Base-by-base conservation (phyloP, 2,888 invertebrate genomes). In the Tenthredo scrophulariae region DNA sequence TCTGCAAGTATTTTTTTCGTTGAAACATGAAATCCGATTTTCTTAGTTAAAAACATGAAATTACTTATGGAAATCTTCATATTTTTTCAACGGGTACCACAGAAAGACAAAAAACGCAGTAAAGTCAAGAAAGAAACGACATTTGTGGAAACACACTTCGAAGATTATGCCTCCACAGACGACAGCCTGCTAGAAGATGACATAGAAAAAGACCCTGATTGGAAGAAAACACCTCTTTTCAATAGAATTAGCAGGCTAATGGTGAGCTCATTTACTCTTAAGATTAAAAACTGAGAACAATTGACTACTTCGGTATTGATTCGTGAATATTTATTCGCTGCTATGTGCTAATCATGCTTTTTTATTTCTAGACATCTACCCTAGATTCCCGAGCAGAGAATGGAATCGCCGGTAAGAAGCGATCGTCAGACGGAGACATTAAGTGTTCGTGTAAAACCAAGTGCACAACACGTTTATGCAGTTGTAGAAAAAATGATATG, bases 171-270 rank as follows among this genome's bases (percentile, higher is more conserved):
- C 1, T 54, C 85, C 0, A 87, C 88, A 10, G 91, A 91, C 75
- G 90, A 91, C 2, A 91, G 90, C 87, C 75, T 89, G 13, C 84
- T 87, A 0, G 83, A 85, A 10, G 94, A 94, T 87, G 94, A 95
- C 87, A 80, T 89, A 0, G 89, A 91, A 46, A 93, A 93, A 5
- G 97, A 97, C 91, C 97, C 97, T 0, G 97, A 97, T 89, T 97
- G 97, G 97, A 93, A 93, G 54, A 95, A 95, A 62, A 96, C 97
- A 1, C 97, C 97, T 0, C 91, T 96, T 0, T 95, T 94, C 84
- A 95, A 94, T 87, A 94, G 92, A 75, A 89, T 93, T 74, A 90
- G 89, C 72, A 92, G 89, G 70, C 86, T 92, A 70, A 89, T 90
- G 89, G 93, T 92, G 91, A 82, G 67, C 40, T 54, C 26, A n/a